Evolutionary conservation across 2,797 vertebrate genomes (phyloP).

Genomic region (Sebastes diploproa): DNA sequence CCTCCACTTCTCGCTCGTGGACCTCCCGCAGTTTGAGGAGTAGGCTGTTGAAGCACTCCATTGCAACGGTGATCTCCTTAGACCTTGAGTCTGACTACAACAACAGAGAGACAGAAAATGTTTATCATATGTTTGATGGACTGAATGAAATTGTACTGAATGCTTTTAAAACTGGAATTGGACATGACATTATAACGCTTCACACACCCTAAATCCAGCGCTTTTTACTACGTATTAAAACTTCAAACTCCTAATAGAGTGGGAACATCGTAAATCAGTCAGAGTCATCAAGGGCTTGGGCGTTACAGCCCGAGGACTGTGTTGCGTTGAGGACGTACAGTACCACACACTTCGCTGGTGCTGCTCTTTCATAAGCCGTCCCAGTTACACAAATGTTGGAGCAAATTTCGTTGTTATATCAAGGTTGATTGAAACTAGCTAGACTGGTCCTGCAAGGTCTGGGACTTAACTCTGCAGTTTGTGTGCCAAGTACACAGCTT

Average conservation of each 20-base stretch:
- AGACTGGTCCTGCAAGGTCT: conserved; percentile 62
- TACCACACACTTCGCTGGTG: background rate
- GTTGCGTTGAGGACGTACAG: background rate
- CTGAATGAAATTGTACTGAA: background rate
- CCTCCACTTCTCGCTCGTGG: conserved; percentile 90
- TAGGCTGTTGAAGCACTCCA: conserved; percentile 87
- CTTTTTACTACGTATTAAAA: background rate
- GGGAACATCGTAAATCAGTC: background rate
- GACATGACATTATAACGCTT: background rate
- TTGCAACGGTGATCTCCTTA: conserved; percentile 54
- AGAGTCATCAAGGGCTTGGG: background rate
- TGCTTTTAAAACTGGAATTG: background rate
- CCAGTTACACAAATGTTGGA: conserved; percentile 21
- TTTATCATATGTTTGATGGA: background rate
- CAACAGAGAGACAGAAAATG: background rate
- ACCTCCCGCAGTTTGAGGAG: conserved; percentile 89
- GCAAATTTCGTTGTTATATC: conserved; percentile 61
- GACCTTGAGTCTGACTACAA: background rate
- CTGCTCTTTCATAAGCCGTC: background rate
- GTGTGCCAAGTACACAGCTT: conserved; percentile 4
- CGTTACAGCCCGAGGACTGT: conserved; percentile 45
- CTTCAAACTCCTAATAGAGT: background rate
- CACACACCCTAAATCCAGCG: background rate
- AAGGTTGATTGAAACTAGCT: conserved; percentile 55
- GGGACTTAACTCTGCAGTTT: conserved; percentile 45